phyloP scores from a whole-genome alignment of 2,888 invertebrate species.

The Platycheirus albimanus region DNA sequence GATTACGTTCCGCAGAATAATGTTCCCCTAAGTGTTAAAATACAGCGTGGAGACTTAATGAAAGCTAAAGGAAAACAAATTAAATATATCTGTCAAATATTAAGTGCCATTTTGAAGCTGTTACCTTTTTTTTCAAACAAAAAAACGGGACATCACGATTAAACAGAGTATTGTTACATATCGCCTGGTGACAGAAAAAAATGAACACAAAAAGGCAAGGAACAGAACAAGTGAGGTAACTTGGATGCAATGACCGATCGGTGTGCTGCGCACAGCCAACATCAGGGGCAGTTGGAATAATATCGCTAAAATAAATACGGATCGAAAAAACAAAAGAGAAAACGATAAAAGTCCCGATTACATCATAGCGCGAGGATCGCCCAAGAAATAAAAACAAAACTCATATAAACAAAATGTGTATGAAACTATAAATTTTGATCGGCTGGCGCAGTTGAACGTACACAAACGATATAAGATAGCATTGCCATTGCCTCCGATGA shows the following conservation, averaged over 20 bases:
- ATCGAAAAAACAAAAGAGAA: slow-evolving; percentile 58
- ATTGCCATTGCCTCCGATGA: slow-evolving; percentile 31
- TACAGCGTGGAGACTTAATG: too few species aligned
- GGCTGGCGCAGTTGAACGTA: slow-evolving; percentile 16
- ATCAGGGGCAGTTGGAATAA: slow-evolving; percentile 53
- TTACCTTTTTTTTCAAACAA: not conserved
- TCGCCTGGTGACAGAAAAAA: not conserved
- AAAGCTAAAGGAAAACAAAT: not conserved
- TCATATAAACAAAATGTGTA: slow-evolving; percentile 30
- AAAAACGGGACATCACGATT: not conserved
- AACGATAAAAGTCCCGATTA: slow-evolving; percentile 71
- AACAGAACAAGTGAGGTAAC: slow-evolving; percentile 61
- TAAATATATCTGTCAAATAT: not conserved
- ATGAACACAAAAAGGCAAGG: slow-evolving; percentile 4
- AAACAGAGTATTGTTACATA: not conserved
- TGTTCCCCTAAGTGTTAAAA: too few species aligned
- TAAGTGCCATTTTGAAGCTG: not conserved
- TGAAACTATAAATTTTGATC: slow-evolving; percentile 55
- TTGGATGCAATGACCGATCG: slow-evolving; percentile 66
- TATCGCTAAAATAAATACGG: slow-evolving; percentile 49
- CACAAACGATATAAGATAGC: slow-evolving; percentile 16
- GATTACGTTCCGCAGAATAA: too few species aligned
- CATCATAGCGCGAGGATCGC: slow-evolving; percentile 67
- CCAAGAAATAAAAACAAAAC: slow-evolving; percentile 22
- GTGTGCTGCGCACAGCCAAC: slow-evolving; percentile 13